Conservation (phyloP, 1,140 invertebrate genomes). For the Penaeus vannamei region DNA sequence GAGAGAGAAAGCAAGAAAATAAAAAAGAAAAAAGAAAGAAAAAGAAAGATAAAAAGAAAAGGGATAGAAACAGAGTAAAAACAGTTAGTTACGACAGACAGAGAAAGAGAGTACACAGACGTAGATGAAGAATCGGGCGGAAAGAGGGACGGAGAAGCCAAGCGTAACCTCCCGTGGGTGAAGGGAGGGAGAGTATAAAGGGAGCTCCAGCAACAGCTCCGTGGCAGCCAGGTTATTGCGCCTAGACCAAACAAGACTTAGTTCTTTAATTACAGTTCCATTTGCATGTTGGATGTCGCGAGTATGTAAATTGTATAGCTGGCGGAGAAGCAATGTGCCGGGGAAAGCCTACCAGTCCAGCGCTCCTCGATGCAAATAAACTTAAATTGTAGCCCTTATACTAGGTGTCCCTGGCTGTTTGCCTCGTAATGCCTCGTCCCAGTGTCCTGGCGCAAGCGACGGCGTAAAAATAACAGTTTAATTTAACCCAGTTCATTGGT, state of each 20-base stretch:
- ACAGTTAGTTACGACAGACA: neutral
- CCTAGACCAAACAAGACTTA: conserved; percentile 59
- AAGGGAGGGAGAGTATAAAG: conserved; percentile 7
- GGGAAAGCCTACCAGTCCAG: neutral
- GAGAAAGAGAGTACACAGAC: neutral
- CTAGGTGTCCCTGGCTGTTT: conserved; percentile 53
- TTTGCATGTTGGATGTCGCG: conserved; percentile 57
- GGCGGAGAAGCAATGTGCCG: conserved; percentile 35
- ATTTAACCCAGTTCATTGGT: conserved; percentile 62
- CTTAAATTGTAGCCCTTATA: conserved; percentile 52
- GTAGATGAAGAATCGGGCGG: neutral
- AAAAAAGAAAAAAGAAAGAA: neutral
- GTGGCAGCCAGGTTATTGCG: conserved; percentile 52
- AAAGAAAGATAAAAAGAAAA: too few relatives aligned
- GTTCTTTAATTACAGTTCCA: conserved; percentile 61
- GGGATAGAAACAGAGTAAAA: neutral
- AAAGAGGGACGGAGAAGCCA: neutral
- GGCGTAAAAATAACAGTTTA: conserved; percentile 60
- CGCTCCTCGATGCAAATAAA: conserved; percentile 53
- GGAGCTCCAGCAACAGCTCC: neutral
- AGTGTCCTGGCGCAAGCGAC: conserved; percentile 36
- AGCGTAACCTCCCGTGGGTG: neutral
- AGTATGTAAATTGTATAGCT: conserved; percentile 56
- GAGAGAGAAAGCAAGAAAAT: neutral
- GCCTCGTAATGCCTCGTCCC: conserved; percentile 46